Base-by-base conservation (phyloP, 30 jellyfish, hydroid and myxozoan genomes). In the Pelagia noctiluca region DNA sequence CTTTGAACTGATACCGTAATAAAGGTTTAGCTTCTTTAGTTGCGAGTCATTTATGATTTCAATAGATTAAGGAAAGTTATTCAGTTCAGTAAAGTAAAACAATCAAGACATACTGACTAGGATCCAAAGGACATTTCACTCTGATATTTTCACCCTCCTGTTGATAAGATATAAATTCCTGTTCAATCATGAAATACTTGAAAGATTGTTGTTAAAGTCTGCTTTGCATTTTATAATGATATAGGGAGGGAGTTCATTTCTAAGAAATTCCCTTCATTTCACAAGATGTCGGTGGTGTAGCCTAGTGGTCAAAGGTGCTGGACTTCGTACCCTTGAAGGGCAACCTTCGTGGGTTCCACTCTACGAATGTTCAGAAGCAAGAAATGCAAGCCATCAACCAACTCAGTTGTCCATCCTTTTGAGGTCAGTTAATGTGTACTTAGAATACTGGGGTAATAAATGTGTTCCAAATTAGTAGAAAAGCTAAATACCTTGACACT, bases 111-210 rank as follows among this genome's bases (percentile, higher is more conserved):
- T 77, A 90, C 97, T 90, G 97, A 2, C 79, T 90, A 5, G 95
- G 97, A 57, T 90, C 97, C 80, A 90, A 76, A 4, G 97, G 97
- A 36, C 97, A 90, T n/a, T 35, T 49, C 3, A 90, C 80, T 37
- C 97, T 76, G 35, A 63, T 82, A 35, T 69, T 90, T 63, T 25
- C 49, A 29, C 65, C 19, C 8, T 11, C 72, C 89, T 50, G 64
- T 21, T 32, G 76, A 0, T 57, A 80, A 36, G 26, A 53, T 23
- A 65, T 0, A 53, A 25, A 19, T 2, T 37, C 52, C 33, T 22
- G 16, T 8, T 42, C 2, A 18, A 33, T 3, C 1, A 54, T 4
- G 35, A 18, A 23, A 1, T 34, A 12, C 50, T 64, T 64, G 78
- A 57, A 12, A 7, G 24, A 24, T 57, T 11, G 10, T 31, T 57